These are phyloP conservation scores for Amyelois transitella DNA, from an alignment of 1,140 invertebrate genomes.

Conservation along the genomic window DNA sequence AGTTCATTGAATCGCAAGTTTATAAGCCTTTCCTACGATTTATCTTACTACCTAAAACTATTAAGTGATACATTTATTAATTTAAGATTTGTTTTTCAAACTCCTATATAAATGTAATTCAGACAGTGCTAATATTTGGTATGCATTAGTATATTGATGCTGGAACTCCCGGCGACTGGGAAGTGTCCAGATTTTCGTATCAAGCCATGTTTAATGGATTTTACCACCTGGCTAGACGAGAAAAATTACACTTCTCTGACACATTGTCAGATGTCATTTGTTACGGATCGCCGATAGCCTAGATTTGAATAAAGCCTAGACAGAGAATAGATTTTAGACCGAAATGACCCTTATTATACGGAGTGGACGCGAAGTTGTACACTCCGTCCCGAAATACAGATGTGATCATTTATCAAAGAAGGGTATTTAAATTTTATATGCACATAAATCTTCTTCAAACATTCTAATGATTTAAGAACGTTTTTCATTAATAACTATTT, in stretches of 20 bases:
- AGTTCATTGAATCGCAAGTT: no score
- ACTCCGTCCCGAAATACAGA: conserved; percentile 18
- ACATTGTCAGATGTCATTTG: conserved; percentile 62
- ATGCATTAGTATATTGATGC: neutral
- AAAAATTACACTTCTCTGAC: conserved; percentile 65
- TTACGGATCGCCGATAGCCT: conserved; percentile 36
- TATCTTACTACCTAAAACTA: no score
- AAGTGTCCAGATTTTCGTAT: conserved; percentile 27
- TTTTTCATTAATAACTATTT: neutral
- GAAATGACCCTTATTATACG: conserved; percentile 27
- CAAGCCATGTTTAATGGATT: conserved; percentile 62
- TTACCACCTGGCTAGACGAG: conserved; percentile 61
- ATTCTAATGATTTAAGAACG: neutral
- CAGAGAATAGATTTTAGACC: conserved; percentile 32
- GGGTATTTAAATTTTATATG: neutral
- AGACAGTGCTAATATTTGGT: no score
- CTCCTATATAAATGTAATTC: no score
- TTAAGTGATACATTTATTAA: no score
- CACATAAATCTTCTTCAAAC: neutral
- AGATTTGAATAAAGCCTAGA: conserved; percentile 37
- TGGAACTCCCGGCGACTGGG: neutral
- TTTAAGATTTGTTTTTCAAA: no score
- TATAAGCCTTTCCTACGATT: no score
- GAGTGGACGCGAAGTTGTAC: conserved; percentile 15
- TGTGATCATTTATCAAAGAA: conserved; percentile 5